Evolutionary conservation across 2,888 invertebrate genomes (phyloP).

Genomic region (Cyclophora albipunctata): DNA sequence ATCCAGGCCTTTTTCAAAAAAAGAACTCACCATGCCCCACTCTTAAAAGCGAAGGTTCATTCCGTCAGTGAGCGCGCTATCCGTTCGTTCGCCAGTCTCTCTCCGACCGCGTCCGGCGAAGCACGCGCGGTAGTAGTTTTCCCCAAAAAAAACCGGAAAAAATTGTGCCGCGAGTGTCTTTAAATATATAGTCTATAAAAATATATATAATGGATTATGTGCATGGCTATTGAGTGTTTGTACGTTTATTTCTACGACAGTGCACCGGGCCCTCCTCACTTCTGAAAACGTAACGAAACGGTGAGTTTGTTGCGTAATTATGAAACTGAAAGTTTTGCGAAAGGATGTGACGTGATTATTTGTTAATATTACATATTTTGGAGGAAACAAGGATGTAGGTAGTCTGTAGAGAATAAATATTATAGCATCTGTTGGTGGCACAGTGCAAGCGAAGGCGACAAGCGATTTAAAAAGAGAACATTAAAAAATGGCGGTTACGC

Average conservation of each 20-base stretch:
- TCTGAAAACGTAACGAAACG: constrained; percentile 25
- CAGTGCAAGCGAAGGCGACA: no score
- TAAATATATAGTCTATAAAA: constrained; percentile 9
- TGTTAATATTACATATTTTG: no score
- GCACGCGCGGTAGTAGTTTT: constrained; percentile 67
- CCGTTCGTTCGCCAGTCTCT: constrained; percentile 47
- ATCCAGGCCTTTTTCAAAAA: constrained; percentile 11
- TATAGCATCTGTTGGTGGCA: no score
- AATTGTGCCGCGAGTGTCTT: constrained; percentile 64
- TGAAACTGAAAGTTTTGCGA: constrained; percentile 43
- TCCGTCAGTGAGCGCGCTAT: constrained; percentile 35
- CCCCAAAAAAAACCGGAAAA: constrained; percentile 44
- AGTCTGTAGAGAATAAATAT: no score
- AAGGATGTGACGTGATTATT: constrained; percentile 19
- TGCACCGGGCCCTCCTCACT: constrained; percentile 55
- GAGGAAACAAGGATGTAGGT: no score
- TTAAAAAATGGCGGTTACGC: no score
- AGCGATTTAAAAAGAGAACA: no score
- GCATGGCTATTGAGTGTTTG: constrained; percentile 62
- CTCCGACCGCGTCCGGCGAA: constrained; percentile 53
- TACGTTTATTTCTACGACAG: constrained; percentile 52
- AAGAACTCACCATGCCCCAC: constrained; percentile 38
- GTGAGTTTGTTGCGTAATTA: constrained; percentile 39
- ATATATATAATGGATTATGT: constrained; percentile 61
- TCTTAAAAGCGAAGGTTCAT: constrained; percentile 64